A percentile compares a stretch with the other conserved stretches of the same genome.
phyloP scores from a whole-genome alignment of 2,888 invertebrate species.

The Diplazon laetatorius region DNA sequence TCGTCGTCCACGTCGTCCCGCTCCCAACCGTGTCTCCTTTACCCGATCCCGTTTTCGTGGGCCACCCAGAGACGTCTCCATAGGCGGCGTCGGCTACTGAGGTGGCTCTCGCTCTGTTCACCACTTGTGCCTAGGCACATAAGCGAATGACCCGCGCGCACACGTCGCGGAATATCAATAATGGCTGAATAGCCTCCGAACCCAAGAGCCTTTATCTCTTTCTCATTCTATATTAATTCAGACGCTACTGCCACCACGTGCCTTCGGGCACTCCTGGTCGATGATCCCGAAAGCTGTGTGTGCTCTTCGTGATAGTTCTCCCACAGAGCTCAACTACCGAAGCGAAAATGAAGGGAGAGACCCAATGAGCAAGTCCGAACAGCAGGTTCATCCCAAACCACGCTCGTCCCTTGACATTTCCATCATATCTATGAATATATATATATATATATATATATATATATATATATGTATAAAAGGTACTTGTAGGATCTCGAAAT shows the following conservation, averaged over 20 bases:
- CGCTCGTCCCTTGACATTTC: slow-evolving; percentile 51
- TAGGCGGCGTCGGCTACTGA: slow-evolving; percentile 27
- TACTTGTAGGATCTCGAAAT: slow-evolving; percentile 19
- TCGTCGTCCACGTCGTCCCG: slow-evolving; percentile 63
- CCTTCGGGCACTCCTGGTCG: slow-evolving; percentile 16
- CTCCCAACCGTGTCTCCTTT: slow-evolving; percentile 28
- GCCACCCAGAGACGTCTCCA: slow-evolving; percentile 56
- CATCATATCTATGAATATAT: slow-evolving; percentile 4
- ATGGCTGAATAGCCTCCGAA: slow-evolving; percentile 56
- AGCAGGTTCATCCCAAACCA: slow-evolving; percentile 23
- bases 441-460: background rate
- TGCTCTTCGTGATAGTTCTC: background rate
- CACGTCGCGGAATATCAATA: slow-evolving; percentile 57
- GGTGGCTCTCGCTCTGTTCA: slow-evolving; percentile 50
- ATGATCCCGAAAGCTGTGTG: slow-evolving; percentile 19
- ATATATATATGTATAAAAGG: background rate
- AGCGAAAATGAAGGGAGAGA: slow-evolving; percentile 22
- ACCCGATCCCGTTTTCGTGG: slow-evolving; percentile 38
- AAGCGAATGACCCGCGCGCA: slow-evolving; percentile 60
- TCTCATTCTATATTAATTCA: slow-evolving; percentile 50
- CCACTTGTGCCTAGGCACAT: slow-evolving; percentile 51
- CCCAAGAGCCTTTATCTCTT: slow-evolving; percentile 41
- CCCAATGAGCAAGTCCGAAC: slow-evolving; percentile 29
- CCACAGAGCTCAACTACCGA: slow-evolving; percentile 7
- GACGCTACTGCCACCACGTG: background rate